Conservation (phyloP, 2,888 invertebrate genomes). For the Nycteola revayana region DNA sequence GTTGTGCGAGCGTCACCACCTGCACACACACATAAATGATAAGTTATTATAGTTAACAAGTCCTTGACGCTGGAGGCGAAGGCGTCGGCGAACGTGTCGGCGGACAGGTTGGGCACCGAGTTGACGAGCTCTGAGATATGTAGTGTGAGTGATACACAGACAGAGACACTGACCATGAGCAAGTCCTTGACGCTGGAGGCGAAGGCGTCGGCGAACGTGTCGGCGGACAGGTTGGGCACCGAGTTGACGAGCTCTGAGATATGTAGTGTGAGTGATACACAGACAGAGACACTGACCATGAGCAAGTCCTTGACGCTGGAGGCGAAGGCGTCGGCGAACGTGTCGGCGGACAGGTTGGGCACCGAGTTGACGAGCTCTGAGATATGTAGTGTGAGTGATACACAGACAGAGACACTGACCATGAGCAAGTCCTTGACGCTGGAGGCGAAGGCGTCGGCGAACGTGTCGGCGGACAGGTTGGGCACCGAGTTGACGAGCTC, state of each 20-base stretch:
- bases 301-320: constrained; percentile 97
- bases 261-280: constrained; percentile 90
- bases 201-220: constrained; percentile 94
- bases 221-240: constrained; percentile 93
- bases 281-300: constrained; percentile 84
- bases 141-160: too few species aligned
- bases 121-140: too few species aligned
- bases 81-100: not conserved
- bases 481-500: constrained; percentile 96
- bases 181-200: constrained; percentile 98
- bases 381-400: constrained; percentile 90
- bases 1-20: constrained; percentile 94
- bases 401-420: constrained; percentile 74
- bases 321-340: constrained; percentile 97
- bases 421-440: constrained; percentile 98
- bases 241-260: constrained; percentile 94
- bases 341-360: constrained; percentile 92
- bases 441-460: constrained; percentile 97
- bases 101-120: too few species aligned
- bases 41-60: too few species aligned
- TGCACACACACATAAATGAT: constrained; percentile 25
- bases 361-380: constrained; percentile 95
- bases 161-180: constrained; percentile 86
- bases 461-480: constrained; percentile 92
- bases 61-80: too few species aligned